A percentile compares a stretch with the other conserved stretches of the same genome.
These are phyloP conservation scores for Chrysolina americana DNA, from an alignment of 2,888 invertebrate genomes.

Conservation along the genomic window DNA sequence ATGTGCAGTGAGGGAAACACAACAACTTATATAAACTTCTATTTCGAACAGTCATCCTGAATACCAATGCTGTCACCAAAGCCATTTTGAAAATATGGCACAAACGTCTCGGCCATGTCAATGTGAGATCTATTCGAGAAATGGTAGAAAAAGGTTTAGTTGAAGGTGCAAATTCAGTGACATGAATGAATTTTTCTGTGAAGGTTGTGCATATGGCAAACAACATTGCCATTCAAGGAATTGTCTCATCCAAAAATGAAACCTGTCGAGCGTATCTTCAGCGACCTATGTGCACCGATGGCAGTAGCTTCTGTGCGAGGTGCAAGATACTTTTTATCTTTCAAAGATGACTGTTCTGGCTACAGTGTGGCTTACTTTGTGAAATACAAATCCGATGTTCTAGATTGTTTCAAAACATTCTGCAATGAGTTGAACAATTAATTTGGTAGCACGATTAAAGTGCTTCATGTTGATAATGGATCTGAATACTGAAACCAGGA, in stretches of 20 bases:
- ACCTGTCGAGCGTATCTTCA: conserved; percentile 37
- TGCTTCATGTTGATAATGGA: conserved; percentile 34
- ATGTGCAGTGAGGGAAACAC: too few species aligned
- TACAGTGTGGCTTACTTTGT: conserved; percentile 41
- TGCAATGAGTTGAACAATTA: conserved; percentile 35
- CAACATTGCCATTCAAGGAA: too few species aligned
- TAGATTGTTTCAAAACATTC: conserved; percentile 39
- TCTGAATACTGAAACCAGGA: conserved; percentile 27
- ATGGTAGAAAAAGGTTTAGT: not conserved
- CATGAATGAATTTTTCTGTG: too few species aligned
- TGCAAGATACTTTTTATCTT: conserved; percentile 39
- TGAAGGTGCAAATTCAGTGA: not conserved
- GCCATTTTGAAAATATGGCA: not conserved
- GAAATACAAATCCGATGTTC: not conserved
- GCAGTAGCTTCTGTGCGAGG: conserved; percentile 36
- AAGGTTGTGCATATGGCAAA: too few species aligned
- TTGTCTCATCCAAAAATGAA: conserved; percentile 2
- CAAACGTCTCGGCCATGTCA: not conserved
- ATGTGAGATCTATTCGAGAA: not conserved
- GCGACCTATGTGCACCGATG: conserved; percentile 47
- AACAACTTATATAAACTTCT: too few species aligned
- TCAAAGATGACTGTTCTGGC: conserved; percentile 42
- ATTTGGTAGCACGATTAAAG: conserved; percentile 34
- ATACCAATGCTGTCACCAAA: not conserved
- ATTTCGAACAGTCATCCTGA: too few species aligned